Evolutionary conservation across 2,797 vertebrate genomes (phyloP).

Genomic region (Leuciscus waleckii): DNA sequence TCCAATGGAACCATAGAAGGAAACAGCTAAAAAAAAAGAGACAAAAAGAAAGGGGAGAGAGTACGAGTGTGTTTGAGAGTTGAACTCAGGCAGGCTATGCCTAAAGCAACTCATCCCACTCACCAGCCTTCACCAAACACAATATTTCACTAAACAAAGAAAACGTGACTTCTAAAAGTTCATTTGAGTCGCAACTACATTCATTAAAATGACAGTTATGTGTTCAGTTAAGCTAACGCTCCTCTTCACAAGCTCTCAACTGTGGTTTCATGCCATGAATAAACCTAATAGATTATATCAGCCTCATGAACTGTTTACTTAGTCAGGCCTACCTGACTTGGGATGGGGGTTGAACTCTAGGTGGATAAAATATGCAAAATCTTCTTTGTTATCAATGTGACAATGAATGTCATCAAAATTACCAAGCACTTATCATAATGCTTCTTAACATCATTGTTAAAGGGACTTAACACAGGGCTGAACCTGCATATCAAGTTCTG

Average conservation of each 20-base stretch:
- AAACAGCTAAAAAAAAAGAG: constrained; percentile 62
- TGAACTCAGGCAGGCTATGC: constrained; percentile 63
- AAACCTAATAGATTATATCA: constrained; percentile 60
- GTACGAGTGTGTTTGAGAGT: constrained; percentile 56
- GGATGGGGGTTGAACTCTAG: constrained; percentile 42
- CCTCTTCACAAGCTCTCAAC: constrained; percentile 61
- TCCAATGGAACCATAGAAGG: constrained; percentile 68
- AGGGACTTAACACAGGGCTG: constrained; percentile 2
- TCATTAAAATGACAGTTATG: constrained; percentile 70
- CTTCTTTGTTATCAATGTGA: not conserved
- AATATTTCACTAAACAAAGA: constrained; percentile 66
- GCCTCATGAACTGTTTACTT: constrained; percentile 47
- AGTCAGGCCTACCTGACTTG: constrained; percentile 34
- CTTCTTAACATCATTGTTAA: constrained; percentile 26
- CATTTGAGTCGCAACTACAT: constrained; percentile 66
- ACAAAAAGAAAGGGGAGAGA: constrained; percentile 60
- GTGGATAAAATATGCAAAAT: constrained; percentile 34
- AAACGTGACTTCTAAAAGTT: constrained; percentile 66
- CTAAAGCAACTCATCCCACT: constrained; percentile 51
- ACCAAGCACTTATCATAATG: constrained; percentile 4
- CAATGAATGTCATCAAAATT: not conserved
- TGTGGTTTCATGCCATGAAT: constrained; percentile 64
- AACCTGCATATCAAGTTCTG: constrained; percentile 7
- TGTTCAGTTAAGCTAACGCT: constrained; percentile 63
- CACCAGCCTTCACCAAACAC: constrained; percentile 60